Evolutionary conservation across 2,888 invertebrate species (phyloP).

Genomic region (Julus scandinavius): DNA sequence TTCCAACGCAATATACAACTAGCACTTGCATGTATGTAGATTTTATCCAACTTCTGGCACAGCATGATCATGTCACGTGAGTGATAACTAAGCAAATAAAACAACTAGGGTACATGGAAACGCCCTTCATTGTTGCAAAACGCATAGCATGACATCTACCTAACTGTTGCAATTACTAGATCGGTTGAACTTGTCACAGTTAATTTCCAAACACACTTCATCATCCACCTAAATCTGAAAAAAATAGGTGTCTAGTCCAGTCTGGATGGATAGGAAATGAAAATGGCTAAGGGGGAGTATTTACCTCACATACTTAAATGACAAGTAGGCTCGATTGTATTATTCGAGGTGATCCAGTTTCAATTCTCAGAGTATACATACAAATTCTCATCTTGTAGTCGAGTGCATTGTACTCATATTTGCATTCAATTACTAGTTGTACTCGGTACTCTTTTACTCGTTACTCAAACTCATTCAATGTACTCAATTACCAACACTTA

Average conservation of each 20-base stretch:
- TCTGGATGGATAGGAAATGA: too few species aligned
- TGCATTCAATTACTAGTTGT: too few species aligned
- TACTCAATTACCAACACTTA: too few species aligned
- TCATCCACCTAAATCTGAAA: not conserved
- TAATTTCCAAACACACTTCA: not conserved
- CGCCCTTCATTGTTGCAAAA: not conserved
- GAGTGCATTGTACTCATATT: too few species aligned
- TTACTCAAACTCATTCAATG: too few species aligned
- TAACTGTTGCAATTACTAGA: not conserved
- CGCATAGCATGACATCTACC: not conserved
- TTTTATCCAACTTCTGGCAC: not conserved
- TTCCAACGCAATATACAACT: not conserved
- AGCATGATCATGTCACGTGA: not conserved
- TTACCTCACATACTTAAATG: not conserved
- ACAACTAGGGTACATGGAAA: not conserved
- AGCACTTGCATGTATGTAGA: not conserved
- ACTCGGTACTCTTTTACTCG: too few species aligned
- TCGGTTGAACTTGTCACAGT: slow-evolving; percentile 15
- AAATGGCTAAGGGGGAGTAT: not conserved
- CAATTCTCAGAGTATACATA: too few species aligned
- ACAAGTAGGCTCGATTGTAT: too few species aligned
- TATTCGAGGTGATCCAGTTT: too few species aligned
- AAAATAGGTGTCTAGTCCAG: not conserved
- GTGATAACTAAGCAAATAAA: not conserved
- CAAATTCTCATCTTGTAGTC: too few species aligned